Base-by-base conservation (phyloP, 2,113 vertebrate species). In the Hymenochirus boettgeri region DNA sequence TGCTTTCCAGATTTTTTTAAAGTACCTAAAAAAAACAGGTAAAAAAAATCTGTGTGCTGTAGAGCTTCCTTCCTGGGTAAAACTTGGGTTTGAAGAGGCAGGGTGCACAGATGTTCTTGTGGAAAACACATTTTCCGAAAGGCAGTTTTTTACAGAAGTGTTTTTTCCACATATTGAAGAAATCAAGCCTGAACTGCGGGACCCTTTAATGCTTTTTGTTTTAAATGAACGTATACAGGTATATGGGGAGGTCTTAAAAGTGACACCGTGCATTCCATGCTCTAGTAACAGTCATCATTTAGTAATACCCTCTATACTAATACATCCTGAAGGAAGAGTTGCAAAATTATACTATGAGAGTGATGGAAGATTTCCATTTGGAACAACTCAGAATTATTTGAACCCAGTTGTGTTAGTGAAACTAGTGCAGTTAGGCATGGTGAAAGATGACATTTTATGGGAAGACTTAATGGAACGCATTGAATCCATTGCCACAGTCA, bases 311-410 rank as follows among this genome's bases (percentile, higher is more conserved):
- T 99, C 92, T 54, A 89, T 89, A 72, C 76, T 99, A 35, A 98
- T 99, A 73, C 95, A 99, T 70, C 97, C 97, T 39, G 94, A 98
- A 74, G 97, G 97, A 76, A 91, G 96, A 78, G 97, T 98, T 65
- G 93, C 97, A 47, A 98, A 96, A 77, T 81, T 99, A 59, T 99
- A 96, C 76, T 88, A 88, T 72, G 77, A 71, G 70, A 88, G 90
- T 71, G 96, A 99, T 54, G 97, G 95, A 67, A 85, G 97, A 51
- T 99, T 99, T 84, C 95, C 97, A 37, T 89, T 90, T 25, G 95
- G 93, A 63, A 96, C 87, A 22, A 74, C 86, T 65, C 93, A 91
- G 74, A 92, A 98, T 83, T 99, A 99, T 74, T 82, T 95, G 47
- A 94, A 99, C 71, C 94, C 93, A 62, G 90, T 98, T 64, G 93